Base-by-base conservation (phyloP, 2,113 vertebrate genomes). In the Myocastor coypus region DNA sequence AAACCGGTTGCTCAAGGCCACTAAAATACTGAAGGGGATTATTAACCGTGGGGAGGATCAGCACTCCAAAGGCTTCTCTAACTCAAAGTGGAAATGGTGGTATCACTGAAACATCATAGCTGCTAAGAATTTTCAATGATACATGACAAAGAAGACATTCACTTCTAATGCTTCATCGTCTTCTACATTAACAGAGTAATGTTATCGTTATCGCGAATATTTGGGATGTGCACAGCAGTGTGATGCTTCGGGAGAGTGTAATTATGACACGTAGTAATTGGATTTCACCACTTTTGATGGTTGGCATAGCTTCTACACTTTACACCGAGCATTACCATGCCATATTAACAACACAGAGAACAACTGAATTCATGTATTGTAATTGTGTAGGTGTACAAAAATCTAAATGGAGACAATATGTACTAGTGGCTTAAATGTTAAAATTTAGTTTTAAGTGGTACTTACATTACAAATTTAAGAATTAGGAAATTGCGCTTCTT, bases 1-100 rank as follows among this genome's bases (percentile, higher is more conserved):
- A 97, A 94, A 96, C 96, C 94, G 94, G 89, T 96, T 97, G 92
- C 94, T 98, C 96, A 98, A 98, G 98, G 97, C 96, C 97, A 98
- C 98, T 98, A 97, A 98, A 96, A 97, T 77, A 96, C 73, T 93
- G 83, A 94, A 86, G 89, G 87, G 96, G 16, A 89, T 91, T 92
- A 88, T 87, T 93, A 96, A 97, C 93, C 92, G 81, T 83, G 52
- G 77, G 61, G 78, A 94, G 94, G 96, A 94, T 75, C 66, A 80
- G 7, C 96, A 92, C 30, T 83, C 55, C n/a, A 89, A 92, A 94
- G 91, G 20, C 22, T 82, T n/a, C 83, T 92, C 40, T 92, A 93
- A 96, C 26, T 90, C 80, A 95, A 93, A 95, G 50, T 69, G 7
- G 30, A 93, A 92, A 80, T 81, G 64, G 46, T 69, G 11, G 87